Percentiles rank a stretch among this genome's conserved stretches.
Evolutionary conservation across 2,888 invertebrate genomes (phyloP).

Genomic region (Linyphia triangularis): DNA sequence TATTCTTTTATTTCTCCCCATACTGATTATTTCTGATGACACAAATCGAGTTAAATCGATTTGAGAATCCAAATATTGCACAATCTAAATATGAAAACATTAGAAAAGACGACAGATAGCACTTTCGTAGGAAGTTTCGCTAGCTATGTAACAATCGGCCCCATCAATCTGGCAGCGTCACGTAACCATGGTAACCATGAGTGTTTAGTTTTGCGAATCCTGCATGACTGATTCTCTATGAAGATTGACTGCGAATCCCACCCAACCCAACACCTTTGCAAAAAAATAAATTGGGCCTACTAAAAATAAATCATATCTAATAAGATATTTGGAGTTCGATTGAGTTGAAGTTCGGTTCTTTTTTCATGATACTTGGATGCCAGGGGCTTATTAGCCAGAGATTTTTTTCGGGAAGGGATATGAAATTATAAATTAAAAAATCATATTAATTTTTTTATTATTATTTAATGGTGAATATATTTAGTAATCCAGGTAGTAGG

Average conservation of each 20-base stretch:
- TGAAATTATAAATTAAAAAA: no score
- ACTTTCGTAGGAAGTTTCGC: slow-evolving; percentile 8
- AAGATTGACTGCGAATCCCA: slow-evolving; percentile 65
- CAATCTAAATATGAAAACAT: slow-evolving; percentile 41
- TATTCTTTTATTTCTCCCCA: slow-evolving; percentile 44
- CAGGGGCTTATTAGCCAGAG: no score
- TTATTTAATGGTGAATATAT: no score
- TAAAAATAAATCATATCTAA: slow-evolving; percentile 42
- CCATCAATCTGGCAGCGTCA: slow-evolving; percentile 73
- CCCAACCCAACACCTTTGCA: slow-evolving; percentile 28
- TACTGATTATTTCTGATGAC: slow-evolving; percentile 1
- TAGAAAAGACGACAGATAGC: slow-evolving; percentile 15
- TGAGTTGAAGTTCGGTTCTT: no score
- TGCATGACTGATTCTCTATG: slow-evolving; percentile 68
- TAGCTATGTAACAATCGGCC: slow-evolving; percentile 57
- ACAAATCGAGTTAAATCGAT: neutral
- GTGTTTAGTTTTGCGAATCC: slow-evolving; percentile 71
- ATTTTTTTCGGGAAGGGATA: no score
- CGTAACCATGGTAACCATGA: slow-evolving; percentile 64
- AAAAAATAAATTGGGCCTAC: slow-evolving; percentile 25
- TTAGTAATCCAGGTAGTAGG: no score
- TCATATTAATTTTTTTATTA: no score
- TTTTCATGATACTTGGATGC: no score
- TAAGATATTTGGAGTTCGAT: neutral
- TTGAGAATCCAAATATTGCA: slow-evolving; percentile 26